Conservation (phyloP, 2,797 vertebrate species). For the Pelochelys cantorii region DNA sequence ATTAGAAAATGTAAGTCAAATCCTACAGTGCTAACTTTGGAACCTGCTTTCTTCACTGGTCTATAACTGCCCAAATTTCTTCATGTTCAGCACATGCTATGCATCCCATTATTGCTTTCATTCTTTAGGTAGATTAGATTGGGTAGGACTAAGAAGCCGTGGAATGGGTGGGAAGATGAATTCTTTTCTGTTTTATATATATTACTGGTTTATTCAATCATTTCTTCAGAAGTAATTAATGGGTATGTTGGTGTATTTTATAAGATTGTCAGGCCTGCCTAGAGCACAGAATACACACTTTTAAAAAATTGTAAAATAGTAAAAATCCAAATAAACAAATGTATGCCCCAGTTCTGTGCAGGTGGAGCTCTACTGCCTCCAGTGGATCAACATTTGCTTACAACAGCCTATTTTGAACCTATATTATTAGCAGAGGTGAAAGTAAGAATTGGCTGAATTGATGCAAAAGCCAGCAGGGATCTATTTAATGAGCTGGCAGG, state of each 20-base stretch:
- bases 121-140: neutral
- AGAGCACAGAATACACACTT: neutral
- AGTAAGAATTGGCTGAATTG: too few species aligned
- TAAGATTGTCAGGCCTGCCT: neutral
- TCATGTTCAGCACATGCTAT: neutral
- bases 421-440: neutral
- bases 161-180: neutral
- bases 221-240: neutral
- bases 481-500: too few species aligned
- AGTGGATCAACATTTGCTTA: neutral
- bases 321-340: neutral
- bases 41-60: neutral
- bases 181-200: neutral
- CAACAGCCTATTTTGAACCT: neutral
- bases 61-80: neutral
- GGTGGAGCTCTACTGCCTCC: neutral
- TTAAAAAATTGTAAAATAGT: neutral
- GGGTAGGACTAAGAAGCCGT: rapidly evolving
- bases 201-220: neutral
- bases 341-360: neutral
- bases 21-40: neutral
- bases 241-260: rapidly evolving
- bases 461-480: too few species aligned
- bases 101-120: neutral
- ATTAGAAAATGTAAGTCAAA: neutral